Base-by-base conservation (phyloP, 2,113 vertebrate genomes). In the Paratilapia polleni region DNA sequence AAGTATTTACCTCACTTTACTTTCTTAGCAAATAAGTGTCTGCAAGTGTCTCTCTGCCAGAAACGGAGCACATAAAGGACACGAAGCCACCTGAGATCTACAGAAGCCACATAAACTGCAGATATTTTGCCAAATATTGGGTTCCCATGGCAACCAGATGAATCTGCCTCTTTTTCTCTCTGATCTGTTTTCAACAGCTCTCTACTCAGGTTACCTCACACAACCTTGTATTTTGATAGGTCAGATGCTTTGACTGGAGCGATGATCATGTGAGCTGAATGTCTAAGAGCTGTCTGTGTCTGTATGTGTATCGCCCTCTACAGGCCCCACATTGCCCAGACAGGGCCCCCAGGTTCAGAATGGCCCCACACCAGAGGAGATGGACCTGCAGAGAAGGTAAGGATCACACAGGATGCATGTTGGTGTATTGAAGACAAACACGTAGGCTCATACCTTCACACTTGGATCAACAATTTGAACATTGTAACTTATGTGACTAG, bases 361-460 rank as follows among this genome's bases (percentile, higher is more conserved):
- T 96, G 98, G 98, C 73, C 98, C 98, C 34, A 96, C 97, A 9
- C 96, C 97, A 89, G 98, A 99, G 90, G 98, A 99, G 87, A 85
- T 99, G 94, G 98, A 99, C 89, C 95, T 97, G 86, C 98, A 99
- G 90, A 97, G 97, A 96, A 97, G 98, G 98, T 99, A 96, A 86
- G 60, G 24, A 68, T 17, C 57, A 24, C 47, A 17, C 6, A 36
- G 36, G 36, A 36, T 36, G 36, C 36, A 36, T 8, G 8, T 43
- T 60, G n/a, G 8, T 5, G 8, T 62, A 1, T 17, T 56, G 9
- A 20, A 36, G 19, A 60, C 36, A 36, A 36, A 31, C 36, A 36
- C 6, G 36, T 13, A 28, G 58, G 14, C 12, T 60, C 20, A 41
- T 38, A n/a, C 20, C 36, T 36, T 36, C 36, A 36, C 36, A 36